Evolutionary conservation across 2,113 vertebrate genomes (phyloP).

Genomic region (Cavia aperea): DNA sequence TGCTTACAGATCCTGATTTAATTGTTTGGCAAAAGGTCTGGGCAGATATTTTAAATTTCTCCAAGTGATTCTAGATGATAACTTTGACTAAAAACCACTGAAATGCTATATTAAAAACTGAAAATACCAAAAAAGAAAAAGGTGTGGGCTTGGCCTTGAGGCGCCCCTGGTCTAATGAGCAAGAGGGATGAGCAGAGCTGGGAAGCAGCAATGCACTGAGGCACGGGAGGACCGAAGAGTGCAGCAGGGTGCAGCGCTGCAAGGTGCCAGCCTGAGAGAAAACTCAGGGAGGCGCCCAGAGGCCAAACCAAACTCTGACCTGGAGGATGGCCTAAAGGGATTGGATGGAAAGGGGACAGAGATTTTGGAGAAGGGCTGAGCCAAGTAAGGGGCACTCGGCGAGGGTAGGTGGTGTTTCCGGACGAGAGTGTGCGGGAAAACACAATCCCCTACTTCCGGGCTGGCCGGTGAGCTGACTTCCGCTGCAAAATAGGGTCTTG

Average conservation of each 20-base stretch:
- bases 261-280: no score
- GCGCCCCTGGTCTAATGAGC: not conserved
- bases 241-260: rapidly evolving
- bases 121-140: not conserved
- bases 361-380: not conserved
- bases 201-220: not conserved
- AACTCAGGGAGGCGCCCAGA: not conserved
- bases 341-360: rapidly evolving
- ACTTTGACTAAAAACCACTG: not conserved
- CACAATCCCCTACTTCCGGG: rapidly evolving
- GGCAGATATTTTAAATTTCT: not conserved
- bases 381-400: no score
- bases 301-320: not conserved
- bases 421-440: rapidly evolving
- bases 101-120: not conserved
- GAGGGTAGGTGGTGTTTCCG: rapidly evolving
- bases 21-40: not conserved
- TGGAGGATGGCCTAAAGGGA: not conserved
- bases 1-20: not conserved
- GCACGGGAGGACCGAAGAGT: rapidly evolving
- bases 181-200: rapidly evolving
- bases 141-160: not conserved
- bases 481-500: not conserved
- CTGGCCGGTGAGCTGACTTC: not conserved
- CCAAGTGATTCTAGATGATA: not conserved